These are phyloP conservation scores for Pachyrhynchus sulphureomaculatus DNA, from an alignment of 1,140 invertebrate species.

Conservation along the genomic window DNA sequence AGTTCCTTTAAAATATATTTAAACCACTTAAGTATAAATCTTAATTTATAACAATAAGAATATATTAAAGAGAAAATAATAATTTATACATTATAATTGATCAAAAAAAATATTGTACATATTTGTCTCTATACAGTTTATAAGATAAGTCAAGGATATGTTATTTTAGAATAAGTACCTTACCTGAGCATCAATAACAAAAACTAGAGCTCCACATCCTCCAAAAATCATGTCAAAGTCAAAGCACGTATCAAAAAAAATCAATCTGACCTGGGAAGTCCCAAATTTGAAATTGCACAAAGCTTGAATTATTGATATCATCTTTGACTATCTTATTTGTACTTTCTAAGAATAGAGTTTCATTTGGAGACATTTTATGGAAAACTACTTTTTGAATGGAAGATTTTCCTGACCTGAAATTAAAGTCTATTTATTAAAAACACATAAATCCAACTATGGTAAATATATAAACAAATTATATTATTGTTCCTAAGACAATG, in stretches of 20 bases:
- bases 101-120: no score
- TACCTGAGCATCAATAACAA: slow-evolving; percentile 98
- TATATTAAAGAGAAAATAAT: no score
- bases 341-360: slow-evolving; percentile 98
- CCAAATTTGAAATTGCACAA: slow-evolving; percentile 99
- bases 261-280: slow-evolving; percentile 99
- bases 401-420: slow-evolving; percentile 95
- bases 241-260: slow-evolving; percentile 94
- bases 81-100: no score
- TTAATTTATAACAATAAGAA: no score
- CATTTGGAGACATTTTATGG: slow-evolving; percentile 99
- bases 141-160: no score
- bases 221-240: slow-evolving; percentile 95
- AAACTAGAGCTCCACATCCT: slow-evolving; percentile 93
- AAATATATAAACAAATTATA: no score
- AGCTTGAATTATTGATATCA: slow-evolving; percentile 95
- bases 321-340: slow-evolving; percentile 99
- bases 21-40: not conserved
- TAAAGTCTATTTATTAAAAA: no score
- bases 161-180: no score
- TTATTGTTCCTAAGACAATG: no score
- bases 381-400: slow-evolving; percentile 99
- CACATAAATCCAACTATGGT: no score
- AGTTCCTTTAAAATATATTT: not conserved
- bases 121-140: no score